Evolutionary conservation across 1,140 invertebrate species (phyloP).

Genomic region (Drosophila rufa): DNA sequence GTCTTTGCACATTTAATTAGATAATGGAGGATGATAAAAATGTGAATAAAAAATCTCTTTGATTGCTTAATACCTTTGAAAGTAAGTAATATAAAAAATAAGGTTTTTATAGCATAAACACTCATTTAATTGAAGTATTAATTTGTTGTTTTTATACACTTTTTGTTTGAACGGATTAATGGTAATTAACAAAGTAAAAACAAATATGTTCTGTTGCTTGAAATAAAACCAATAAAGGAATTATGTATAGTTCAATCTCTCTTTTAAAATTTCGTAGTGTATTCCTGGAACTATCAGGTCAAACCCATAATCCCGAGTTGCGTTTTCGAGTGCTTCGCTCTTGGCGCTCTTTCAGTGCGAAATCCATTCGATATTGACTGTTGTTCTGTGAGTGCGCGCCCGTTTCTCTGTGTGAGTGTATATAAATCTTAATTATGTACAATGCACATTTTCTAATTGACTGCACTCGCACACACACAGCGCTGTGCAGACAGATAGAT

Average conservation of each 20-base stretch:
- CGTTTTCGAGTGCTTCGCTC: slow-evolving; percentile 27
- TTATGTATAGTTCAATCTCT: not conserved
- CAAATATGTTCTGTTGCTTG: no score
- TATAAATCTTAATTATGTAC: slow-evolving; percentile 82
- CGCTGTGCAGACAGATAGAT: slow-evolving; percentile 14
- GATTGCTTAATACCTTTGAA: not conserved
- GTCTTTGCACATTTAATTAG: no score
- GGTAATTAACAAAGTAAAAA: not conserved
- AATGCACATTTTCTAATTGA: slow-evolving; percentile 82
- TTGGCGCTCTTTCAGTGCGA: slow-evolving; percentile 38
- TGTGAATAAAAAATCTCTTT: not conserved
- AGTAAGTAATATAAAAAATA: not conserved
- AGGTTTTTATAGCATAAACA: not conserved
- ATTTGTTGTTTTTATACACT: no score
- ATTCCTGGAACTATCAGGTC: slow-evolving; percentile 19
- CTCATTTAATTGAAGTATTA: not conserved
- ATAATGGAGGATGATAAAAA: no score
- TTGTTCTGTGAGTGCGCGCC: slow-evolving; percentile 42
- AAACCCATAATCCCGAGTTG: not conserved
- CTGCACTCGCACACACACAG: slow-evolving; percentile 47
- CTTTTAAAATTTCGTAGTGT: slow-evolving; percentile 1
- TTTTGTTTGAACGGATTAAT: not conserved
- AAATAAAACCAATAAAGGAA: no score
- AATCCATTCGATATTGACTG: slow-evolving; percentile 69
- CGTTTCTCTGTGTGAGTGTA: slow-evolving; percentile 38